These are phyloP conservation scores for Takifugu rubripes DNA, from an alignment of 2,797 vertebrate genomes.

Conservation along the genomic window DNA sequence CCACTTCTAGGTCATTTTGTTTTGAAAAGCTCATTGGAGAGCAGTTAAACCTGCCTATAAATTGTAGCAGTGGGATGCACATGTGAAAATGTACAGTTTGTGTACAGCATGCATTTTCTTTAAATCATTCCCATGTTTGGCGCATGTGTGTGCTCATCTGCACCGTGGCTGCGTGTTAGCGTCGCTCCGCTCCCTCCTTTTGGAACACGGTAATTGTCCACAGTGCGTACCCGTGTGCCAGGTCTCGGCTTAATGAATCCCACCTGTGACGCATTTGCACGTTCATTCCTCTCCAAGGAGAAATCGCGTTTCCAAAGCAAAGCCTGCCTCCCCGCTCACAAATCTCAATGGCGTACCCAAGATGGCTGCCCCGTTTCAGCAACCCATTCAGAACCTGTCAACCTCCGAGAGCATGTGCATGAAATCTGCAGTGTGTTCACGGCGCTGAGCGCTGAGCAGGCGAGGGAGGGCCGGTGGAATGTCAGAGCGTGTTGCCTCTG, in stretches of 20 bases:
- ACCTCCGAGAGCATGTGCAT: constrained; percentile 26
- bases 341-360: constrained; percentile 49
- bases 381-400: constrained; percentile 33
- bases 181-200: constrained; percentile 55
- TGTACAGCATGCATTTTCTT: constrained; percentile 12
- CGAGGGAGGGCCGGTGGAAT: constrained; percentile 48
- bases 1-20: constrained; percentile 66
- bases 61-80: constrained; percentile 47
- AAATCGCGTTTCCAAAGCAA: constrained; percentile 73
- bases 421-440: constrained; percentile 23
- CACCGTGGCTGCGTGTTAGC: constrained; percentile 32
- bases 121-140: constrained; percentile 21
- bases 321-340: constrained; percentile 53
- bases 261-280: constrained; percentile 78
- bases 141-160: constrained; percentile 23
- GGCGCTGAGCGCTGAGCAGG: constrained; percentile 12
- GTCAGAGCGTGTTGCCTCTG: constrained; percentile 48
- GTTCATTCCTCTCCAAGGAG: constrained; percentile 74
- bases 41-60: constrained; percentile 65
- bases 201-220: constrained; percentile 67
- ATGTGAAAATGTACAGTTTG: constrained; percentile 18
- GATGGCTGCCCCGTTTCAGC: constrained; percentile 49
- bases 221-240: constrained; percentile 67
- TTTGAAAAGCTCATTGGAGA: constrained; percentile 64
- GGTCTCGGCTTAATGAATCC: constrained; percentile 77